A percentile compares a stretch with the other conserved stretches of the same genome.
phyloP scores from a whole-genome alignment of 2,113 vertebrate species.

The Progne subis region DNA sequence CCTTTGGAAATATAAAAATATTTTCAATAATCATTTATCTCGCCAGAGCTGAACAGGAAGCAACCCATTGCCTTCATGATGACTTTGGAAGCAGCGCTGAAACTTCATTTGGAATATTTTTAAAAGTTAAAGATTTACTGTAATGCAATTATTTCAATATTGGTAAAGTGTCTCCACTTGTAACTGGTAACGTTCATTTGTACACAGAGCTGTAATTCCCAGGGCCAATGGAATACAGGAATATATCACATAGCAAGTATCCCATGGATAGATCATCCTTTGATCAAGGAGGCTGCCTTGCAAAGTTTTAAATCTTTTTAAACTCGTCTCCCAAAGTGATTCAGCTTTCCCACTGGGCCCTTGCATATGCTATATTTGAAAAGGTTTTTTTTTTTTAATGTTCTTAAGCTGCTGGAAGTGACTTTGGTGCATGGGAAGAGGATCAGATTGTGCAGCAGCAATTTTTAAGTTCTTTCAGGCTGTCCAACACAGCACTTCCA shows the following conservation, averaged over 20 bases:
- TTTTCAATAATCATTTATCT: slow-evolving; percentile 22
- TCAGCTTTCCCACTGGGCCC: not conserved
- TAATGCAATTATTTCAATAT: slow-evolving; percentile 47
- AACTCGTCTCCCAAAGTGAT: not conserved
- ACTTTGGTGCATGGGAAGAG: not conserved
- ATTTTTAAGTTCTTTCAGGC: slow-evolving; percentile 1
- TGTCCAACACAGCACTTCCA: not conserved
- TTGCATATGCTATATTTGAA: not conserved
- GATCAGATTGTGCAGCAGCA: not conserved
- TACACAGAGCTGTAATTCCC: not conserved
- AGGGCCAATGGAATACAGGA: not conserved
- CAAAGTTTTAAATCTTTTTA: not conserved
- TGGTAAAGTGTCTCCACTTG: slow-evolving; percentile 10
- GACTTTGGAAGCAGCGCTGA: not conserved
- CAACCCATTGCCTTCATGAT: not conserved
- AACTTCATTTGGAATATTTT: slow-evolving; percentile 24
- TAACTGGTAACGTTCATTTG: not conserved
- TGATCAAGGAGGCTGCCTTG: not conserved
- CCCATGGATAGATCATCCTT: not conserved
- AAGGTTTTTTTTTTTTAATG: not conserved
- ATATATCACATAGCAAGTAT: not conserved
- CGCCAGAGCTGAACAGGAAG: slow-evolving; percentile 12
- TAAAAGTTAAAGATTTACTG: slow-evolving; percentile 35
- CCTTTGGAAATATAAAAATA: slow-evolving; percentile 1
- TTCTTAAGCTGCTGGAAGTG: not conserved